Conservation (phyloP, 1,140 invertebrate genomes). For the Cylas formicarius region DNA sequence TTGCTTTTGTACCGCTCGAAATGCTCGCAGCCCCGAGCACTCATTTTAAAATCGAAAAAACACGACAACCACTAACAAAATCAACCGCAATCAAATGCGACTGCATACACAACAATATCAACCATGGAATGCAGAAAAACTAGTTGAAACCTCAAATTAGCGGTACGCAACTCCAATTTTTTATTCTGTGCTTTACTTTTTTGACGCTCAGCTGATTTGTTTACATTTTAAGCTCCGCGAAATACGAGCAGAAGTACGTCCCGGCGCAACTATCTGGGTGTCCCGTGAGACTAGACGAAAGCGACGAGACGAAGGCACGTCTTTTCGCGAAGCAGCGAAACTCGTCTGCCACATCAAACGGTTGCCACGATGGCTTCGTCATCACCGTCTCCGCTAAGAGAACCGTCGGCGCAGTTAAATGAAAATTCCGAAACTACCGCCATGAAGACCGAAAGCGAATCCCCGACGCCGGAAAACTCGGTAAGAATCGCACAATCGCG, state of each 20-base stretch:
- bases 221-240: background rate
- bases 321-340: background rate
- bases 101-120: too few species aligned
- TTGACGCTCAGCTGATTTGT: background rate
- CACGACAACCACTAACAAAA: too few species aligned
- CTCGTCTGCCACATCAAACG: background rate
- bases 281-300: background rate
- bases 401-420: constrained; percentile 19
- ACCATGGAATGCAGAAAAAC: too few species aligned
- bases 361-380: constrained; percentile 29
- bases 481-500: background rate
- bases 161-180: too few species aligned
- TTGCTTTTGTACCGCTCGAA: constrained; percentile 32
- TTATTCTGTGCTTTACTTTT: background rate
- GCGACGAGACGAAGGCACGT: background rate
- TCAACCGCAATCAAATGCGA: too few species aligned
- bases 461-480: constrained; percentile 16
- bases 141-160: too few species aligned
- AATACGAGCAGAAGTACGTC: background rate
- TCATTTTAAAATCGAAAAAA: too few species aligned
- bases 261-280: background rate
- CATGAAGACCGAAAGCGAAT: constrained; percentile 16
- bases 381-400: constrained; percentile 19
- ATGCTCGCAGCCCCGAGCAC: constrained; percentile 31
- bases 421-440: constrained; percentile 21